A percentile compares a stretch with the other conserved stretches of the same genome.
These are phyloP conservation scores for Psilopsiagon aurifrons DNA, from an alignment of 2,113 vertebrate species.

Conservation along the genomic window DNA sequence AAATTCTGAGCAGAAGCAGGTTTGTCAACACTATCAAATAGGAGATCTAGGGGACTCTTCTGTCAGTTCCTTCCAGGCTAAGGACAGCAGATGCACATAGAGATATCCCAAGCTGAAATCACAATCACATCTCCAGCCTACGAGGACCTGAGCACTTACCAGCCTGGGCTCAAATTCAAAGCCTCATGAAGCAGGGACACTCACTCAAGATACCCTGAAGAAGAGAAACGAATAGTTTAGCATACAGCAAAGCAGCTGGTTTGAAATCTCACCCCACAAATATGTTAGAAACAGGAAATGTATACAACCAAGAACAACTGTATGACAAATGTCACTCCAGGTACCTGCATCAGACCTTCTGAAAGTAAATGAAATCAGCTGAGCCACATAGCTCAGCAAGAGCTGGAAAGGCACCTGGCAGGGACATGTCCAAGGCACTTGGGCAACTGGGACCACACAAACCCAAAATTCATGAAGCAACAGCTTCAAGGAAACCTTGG, in stretches of 20 bases:
- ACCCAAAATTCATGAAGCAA: background rate
- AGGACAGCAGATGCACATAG: background rate
- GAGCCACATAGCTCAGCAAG: background rate
- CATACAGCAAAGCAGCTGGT: background rate
- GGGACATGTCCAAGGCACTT: background rate
- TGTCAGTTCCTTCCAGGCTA: background rate
- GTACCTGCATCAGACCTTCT: background rate
- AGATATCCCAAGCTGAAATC: background rate
- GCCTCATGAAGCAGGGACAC: conserved; percentile 17
- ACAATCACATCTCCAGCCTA: background rate
- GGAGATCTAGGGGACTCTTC: background rate
- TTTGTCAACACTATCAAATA: background rate
- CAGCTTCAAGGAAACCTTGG: background rate
- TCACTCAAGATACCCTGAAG: conserved; percentile 50
- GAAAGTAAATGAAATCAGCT: background rate
- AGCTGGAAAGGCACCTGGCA: background rate
- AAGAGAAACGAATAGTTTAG: conserved; percentile 19
- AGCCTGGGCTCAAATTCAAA: conserved; percentile 15
- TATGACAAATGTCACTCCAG: background rate
- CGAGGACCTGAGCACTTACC: conserved; percentile 44
- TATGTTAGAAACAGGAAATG: background rate
- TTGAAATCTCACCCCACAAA: background rate
- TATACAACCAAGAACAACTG: background rate
- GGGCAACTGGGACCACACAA: background rate
- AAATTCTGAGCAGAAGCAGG: background rate